Base-by-base conservation (phyloP, 53 echinoderm and acorn worm genomes). In the Pentamera pediparva region DNA sequence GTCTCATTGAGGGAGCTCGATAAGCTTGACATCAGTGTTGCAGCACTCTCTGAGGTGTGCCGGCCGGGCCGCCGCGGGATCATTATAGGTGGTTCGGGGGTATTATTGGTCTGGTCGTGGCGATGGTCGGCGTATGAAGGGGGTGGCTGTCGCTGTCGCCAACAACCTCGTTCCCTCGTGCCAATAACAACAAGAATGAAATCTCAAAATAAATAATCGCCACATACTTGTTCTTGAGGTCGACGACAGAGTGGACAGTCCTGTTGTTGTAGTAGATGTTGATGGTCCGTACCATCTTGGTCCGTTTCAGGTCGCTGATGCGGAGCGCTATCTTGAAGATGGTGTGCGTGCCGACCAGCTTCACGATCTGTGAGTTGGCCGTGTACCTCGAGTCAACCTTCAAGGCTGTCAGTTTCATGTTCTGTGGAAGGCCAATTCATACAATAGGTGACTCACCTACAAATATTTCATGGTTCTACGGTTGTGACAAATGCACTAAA, bases 201-300 rank as follows among this genome's bases (percentile, higher is more conserved):
- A 12, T 9, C 28, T 35, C 18, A 63, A 31, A 9, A 5, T 24
- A 21, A n/a, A n/a, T n/a, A n/a, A n/a, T n/a, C n/a, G n/a, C n/a
- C n/a, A 87, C 89, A 77, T 55, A 95, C 95, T 95, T 95, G 85
- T 95, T 95, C 76, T 95, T 95, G 70, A 95, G 96, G 52, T 95
- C 96, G 32, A 95, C 96, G 62, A 95, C 96, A 25, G 96, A 95
- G 70, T 95, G 96, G 0, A 95, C 96, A 22, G 96, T 95, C 75
- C 96, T 85, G 83, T 95, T 95, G 81, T 95, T 95, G 88, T 95
- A 95, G 81, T 95, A 95, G 75, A 95, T 82, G 88, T 95, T 95
- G 80, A 95, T 85, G 36, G 91, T 95, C 33, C 91, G 78, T 6
- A 95, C 96, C 96, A 95, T 95, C 83, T 95, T 95, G 76, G 90